Evolutionary conservation across 1,140 invertebrate genomes (phyloP), one percentile per base, ranked within the genome.

Genomic region (Aphis craccivora): DNA sequence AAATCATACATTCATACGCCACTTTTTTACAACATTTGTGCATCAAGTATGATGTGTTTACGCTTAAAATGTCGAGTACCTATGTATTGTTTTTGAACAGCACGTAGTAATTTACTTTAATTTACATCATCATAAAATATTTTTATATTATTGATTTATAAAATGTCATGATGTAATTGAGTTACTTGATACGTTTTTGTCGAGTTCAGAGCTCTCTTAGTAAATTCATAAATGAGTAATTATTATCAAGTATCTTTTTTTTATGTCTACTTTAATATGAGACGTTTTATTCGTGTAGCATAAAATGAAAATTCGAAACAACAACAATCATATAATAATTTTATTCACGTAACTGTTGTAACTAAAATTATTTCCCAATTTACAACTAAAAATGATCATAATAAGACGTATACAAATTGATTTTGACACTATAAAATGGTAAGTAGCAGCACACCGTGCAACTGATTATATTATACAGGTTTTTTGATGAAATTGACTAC

Each of bases 401-500:
- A 30, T 43, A 40, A 25, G 25, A 30, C 43, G 40, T 87, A 40
- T 40, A 87, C 43, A 86, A 86, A 86, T 86, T 43, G 84, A 45
- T 87, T 43, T 87, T 45, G 40, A 87, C 84, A 87, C 43, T 45
- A 45, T 86, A 11, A 43, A 43, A 25, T 43, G 37, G 83, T 43
- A 43, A 40, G 40, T 43, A 40, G 40, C 22, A 14, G 37, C 4
- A 86, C 25, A 43, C 40, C 25, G 43, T 45, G 30, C 84, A 43
- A 87, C 43, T 43, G 84, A 87, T 43, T 84, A 22, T 81, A 37
- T 20, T 81, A 81, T 40, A 23, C 30, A 25, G 43, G 43, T 43
- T 86, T 30, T 45, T 45, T 30, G 81, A 83, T 45, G 40, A 87
- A 87, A 87, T 87, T 45, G 84, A 87, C 84, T 87, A 87, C 84